phyloP scores from a whole-genome alignment of 2,888 invertebrate genomes.

The Cosmia trapezina region DNA sequence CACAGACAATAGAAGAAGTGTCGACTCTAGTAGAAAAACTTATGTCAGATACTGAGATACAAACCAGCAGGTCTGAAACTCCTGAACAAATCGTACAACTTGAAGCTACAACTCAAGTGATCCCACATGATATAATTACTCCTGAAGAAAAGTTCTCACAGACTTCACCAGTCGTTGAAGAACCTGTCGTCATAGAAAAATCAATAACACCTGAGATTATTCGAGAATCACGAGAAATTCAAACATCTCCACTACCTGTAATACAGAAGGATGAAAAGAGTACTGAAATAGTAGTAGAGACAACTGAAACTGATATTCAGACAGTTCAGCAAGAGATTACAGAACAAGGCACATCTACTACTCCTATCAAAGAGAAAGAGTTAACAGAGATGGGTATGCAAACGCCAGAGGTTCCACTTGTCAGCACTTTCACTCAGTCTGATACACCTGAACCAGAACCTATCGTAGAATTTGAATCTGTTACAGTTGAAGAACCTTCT shows the following conservation, averaged over 20 bases:
- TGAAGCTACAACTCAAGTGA: constrained; percentile 91
- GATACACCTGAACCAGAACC: constrained; percentile 76
- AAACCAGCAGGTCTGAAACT: constrained; percentile 83
- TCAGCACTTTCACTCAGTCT: constrained; percentile 84
- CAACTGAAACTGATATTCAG: constrained; percentile 83
- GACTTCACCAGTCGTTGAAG: constrained; percentile 81
- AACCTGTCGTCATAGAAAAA: constrained; percentile 67
- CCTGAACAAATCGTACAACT: constrained; percentile 80
- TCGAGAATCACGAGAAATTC: constrained; percentile 87
- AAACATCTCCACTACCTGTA: constrained; percentile 88
- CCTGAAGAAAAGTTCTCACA: constrained; percentile 88
- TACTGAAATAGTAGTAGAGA: constrained; percentile 82
- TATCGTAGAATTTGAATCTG: constrained; percentile 47
- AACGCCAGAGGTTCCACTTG: constrained; percentile 82
- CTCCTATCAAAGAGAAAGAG: constrained; percentile 78
- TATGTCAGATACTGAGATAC: constrained; percentile 82
- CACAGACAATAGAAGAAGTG: constrained; percentile 82
- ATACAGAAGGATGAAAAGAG: constrained; percentile 81
- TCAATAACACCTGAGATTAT: constrained; percentile 79
- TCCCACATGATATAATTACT: constrained; percentile 79
- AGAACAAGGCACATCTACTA: constrained; percentile 84
- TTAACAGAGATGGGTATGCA: constrained; percentile 81
- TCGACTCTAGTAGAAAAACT: constrained; percentile 80
- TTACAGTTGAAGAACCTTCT: constrained; percentile 53
- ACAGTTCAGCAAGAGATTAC: constrained; percentile 77